phyloP scores from a whole-genome alignment of 2,888 invertebrate genomes.

The Mythimna loreyi region DNA sequence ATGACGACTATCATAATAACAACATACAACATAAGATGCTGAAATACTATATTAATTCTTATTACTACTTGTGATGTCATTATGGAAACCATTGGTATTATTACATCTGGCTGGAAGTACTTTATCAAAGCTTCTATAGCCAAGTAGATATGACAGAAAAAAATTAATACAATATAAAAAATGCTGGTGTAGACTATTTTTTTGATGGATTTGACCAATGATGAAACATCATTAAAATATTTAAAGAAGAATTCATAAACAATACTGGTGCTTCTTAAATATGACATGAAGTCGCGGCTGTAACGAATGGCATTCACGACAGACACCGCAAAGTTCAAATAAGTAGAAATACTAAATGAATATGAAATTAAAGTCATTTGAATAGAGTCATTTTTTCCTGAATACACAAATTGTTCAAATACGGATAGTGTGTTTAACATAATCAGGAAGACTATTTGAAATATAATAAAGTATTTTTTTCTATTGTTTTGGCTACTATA shows the following conservation, averaged over 20 bases:
- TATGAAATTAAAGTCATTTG: neutral
- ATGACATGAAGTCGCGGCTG: constrained; percentile 8
- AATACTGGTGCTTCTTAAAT: neutral
- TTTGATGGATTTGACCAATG: constrained; percentile 1
- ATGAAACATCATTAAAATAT: neutral
- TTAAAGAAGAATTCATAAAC: neutral
- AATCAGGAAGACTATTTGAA: constrained; percentile 6
- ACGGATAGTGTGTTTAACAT: neutral
- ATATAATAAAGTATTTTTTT: neutral
- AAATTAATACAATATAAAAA: neutral
- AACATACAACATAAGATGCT: neutral
- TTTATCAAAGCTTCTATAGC: neutral
- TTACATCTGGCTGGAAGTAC: too few relatives aligned
- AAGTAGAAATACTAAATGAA: neutral
- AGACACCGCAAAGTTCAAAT: neutral
- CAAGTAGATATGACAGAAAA: neutral
- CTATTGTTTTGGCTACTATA: neutral
- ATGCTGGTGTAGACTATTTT: neutral
- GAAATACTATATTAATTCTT: neutral
- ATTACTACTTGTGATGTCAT: constrained; percentile 3
- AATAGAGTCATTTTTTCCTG: too few relatives aligned
- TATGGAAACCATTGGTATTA: neutral
- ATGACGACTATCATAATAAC: constrained; percentile 5
- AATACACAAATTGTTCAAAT: neutral
- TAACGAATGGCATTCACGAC: neutral